Conservation (phyloP, 2,888 invertebrate genomes). For the Chrysotoxum bicinctum region DNA sequence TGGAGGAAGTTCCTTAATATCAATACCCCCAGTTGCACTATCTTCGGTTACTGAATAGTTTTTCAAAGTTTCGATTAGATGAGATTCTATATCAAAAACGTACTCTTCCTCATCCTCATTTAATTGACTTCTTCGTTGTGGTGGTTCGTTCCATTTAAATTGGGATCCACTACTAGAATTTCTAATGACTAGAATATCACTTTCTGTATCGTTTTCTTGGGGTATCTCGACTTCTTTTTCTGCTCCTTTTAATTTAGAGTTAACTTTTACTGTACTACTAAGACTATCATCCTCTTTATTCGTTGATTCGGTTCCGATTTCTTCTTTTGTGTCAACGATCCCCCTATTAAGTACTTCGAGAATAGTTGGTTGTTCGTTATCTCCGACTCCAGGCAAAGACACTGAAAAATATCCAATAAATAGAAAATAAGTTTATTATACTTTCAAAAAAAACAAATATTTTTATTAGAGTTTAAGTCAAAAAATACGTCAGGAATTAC, state of each 20-base stretch:
- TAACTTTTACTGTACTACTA: slow-evolving; percentile 54
- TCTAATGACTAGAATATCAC: slow-evolving; percentile 76
- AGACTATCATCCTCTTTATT: slow-evolving; percentile 45
- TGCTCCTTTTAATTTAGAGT: slow-evolving; percentile 51
- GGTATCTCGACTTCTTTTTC: neutral
- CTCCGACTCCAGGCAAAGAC: slow-evolving; percentile 81
- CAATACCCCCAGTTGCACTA: slow-evolving; percentile 75
- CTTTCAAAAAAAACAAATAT: neutral
- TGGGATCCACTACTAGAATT: slow-evolving; percentile 71
- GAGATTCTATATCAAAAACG: slow-evolving; percentile 80
- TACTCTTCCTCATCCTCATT: slow-evolving; percentile 70
- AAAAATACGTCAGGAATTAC: slow-evolving; percentile 54
- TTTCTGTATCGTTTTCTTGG: slow-evolving; percentile 56
- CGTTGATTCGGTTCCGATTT: slow-evolving; percentile 42
- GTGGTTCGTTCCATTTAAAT: slow-evolving; percentile 70
- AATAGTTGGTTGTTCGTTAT: slow-evolving; percentile 80
- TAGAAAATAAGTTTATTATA: neutral
- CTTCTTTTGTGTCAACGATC: slow-evolving; percentile 68
- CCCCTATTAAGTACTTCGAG: slow-evolving; percentile 79
- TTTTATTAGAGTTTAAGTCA: neutral
- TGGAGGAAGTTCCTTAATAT: slow-evolving; percentile 78
- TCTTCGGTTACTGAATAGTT: slow-evolving; percentile 75
- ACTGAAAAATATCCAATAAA: slow-evolving; percentile 75
- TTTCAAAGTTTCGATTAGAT: slow-evolving; percentile 80
- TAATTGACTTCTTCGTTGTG: slow-evolving; percentile 70